phyloP scores from a whole-genome alignment of 2,113 vertebrate species.

The Indri indri region DNA sequence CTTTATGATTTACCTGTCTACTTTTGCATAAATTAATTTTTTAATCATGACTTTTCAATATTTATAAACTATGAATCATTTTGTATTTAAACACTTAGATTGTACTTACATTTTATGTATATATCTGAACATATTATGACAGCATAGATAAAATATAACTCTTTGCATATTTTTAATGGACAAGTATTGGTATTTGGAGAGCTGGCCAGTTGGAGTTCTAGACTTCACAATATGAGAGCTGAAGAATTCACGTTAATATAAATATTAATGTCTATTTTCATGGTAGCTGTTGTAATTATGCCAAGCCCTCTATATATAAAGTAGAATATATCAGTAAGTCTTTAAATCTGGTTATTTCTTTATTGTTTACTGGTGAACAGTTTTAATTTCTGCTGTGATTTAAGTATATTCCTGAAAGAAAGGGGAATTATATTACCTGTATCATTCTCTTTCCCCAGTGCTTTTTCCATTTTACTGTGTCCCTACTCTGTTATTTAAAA shows the following conservation, averaged over 20 bases:
- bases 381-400: conserved; percentile 10
- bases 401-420: conserved; percentile 17
- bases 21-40: conserved; percentile 23
- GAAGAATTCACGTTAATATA: background rate
- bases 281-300: background rate
- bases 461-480: background rate
- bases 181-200: background rate
- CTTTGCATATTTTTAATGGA: background rate
- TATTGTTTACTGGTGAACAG: background rate
- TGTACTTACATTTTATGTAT: background rate
- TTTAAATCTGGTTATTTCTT: conserved; percentile 33
- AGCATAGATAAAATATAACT: background rate
- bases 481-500: conserved; percentile 15
- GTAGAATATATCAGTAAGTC: background rate
- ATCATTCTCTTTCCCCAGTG: background rate
- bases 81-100: background rate
- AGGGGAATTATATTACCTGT: background rate
- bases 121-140: background rate
- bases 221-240: background rate
- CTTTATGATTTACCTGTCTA: background rate
- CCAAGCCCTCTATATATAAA: background rate
- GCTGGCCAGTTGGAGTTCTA: background rate
- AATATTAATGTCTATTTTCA: background rate
- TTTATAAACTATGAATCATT: background rate
- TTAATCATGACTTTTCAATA: background rate